Conservation (phyloP, 2,888 invertebrate species). For the Poecilobothrus nobilitatus region DNA sequence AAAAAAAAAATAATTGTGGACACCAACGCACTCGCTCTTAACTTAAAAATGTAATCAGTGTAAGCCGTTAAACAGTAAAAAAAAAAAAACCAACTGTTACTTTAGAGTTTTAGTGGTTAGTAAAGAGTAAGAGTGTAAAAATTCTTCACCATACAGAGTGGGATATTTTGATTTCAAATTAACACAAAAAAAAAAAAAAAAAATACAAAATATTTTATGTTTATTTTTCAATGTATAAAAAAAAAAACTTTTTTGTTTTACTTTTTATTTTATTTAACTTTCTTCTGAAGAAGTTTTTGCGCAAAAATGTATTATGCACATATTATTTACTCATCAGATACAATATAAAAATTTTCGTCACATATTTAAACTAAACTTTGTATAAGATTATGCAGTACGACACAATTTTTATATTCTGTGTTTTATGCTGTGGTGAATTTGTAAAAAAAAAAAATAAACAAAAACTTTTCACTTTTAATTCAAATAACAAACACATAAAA, state of each 20-base stretch:
- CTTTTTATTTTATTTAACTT: neutral
- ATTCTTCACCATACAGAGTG: neutral
- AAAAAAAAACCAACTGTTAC: neutral
- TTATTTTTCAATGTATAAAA: too few relatives aligned
- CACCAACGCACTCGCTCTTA: neutral
- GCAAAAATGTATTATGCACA: too few relatives aligned
- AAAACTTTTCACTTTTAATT: too few relatives aligned
- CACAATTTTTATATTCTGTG: too few relatives aligned
- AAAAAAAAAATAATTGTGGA: neutral
- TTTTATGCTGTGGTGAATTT: too few relatives aligned
- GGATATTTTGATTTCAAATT: neutral
- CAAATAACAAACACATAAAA: too few relatives aligned
- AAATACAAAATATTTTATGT: neutral
- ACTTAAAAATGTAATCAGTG: neutral
- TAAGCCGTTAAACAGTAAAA: neutral
- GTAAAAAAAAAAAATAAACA: too few relatives aligned
- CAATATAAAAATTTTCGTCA: neutral
- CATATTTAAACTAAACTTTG: neutral
- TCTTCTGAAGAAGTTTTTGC: neutral
- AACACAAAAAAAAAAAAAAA: too few relatives aligned
- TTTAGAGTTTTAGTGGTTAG: neutral
- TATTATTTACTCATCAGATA: neutral
- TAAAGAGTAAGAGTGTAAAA: neutral
- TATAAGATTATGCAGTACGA: too few relatives aligned
- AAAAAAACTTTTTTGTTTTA: neutral